These are phyloP conservation scores for Dissostichus mawsoni DNA, from an alignment of 2,113 vertebrate genomes.

Conservation along the genomic window DNA sequence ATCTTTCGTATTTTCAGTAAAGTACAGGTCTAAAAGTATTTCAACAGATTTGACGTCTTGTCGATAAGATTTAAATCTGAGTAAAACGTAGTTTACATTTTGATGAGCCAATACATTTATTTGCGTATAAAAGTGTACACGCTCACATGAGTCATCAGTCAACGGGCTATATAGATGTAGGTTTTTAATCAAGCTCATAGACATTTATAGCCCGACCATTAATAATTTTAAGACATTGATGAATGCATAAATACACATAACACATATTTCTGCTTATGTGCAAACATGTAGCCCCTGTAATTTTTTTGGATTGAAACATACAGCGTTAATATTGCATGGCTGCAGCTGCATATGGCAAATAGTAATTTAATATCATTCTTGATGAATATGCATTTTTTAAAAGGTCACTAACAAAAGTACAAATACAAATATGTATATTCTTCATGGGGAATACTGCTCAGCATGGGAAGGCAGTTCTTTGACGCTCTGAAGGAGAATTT, in stretches of 20 bases:
- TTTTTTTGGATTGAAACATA: neutral
- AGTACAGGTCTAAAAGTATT: neutral
- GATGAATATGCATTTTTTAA: no score
- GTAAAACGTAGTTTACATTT: neutral
- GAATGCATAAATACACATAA: neutral
- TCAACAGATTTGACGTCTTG: neutral
- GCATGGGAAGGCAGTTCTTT: no score
- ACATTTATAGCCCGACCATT: neutral
- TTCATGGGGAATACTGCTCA: no score
- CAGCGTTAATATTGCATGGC: neutral
- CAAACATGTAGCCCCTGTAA: neutral
- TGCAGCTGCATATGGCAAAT: no score
- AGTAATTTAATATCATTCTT: no score
- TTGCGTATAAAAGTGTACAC: neutral
- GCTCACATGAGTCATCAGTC: constrained; percentile 6
- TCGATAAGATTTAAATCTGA: neutral
- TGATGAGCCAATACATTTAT: neutral
- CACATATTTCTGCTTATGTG: neutral
- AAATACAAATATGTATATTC: no score
- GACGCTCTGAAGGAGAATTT: no score
- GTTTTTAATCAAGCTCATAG: neutral
- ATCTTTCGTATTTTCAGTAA: constrained; percentile 12
- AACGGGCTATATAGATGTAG: neutral
- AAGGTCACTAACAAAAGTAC: no score
- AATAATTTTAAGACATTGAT: neutral